Evolutionary conservation across 2,113 vertebrate species (phyloP).

Genomic region (Melanerpes formicivorus): DNA sequence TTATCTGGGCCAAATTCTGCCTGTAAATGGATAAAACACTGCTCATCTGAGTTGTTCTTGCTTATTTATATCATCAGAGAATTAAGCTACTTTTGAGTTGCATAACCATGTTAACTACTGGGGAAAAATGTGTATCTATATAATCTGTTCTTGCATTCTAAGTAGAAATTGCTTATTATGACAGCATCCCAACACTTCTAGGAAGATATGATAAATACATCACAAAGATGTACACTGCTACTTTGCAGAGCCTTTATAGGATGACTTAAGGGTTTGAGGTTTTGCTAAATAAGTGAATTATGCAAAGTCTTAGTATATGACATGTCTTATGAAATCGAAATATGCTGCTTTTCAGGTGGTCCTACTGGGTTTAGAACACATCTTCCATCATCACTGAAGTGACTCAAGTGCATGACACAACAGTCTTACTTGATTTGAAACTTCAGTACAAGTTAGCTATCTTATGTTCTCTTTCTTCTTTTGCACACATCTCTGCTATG

Average conservation of each 20-base stretch:
- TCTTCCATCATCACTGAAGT: not conserved
- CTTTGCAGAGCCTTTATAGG: not conserved
- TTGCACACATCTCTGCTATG: not conserved
- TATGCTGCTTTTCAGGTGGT: not conserved
- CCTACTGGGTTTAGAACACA: not conserved
- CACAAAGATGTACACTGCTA: not conserved
- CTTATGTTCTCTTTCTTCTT: not conserved
- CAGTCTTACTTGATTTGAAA: not conserved
- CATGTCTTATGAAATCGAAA: not conserved
- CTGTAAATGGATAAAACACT: not conserved
- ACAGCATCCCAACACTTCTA: not conserved
- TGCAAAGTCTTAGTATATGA: not conserved
- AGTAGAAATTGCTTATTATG: not conserved
- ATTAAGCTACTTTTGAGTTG: slow-evolving; percentile 7
- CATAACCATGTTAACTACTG: not conserved
- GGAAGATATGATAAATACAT: not conserved
- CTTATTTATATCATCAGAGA: slow-evolving; percentile 2
- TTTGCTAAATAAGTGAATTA: slow-evolving; percentile 4
- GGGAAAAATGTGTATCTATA: not conserved
- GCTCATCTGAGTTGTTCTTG: not conserved
- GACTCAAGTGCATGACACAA: not conserved
- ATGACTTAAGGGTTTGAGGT: not conserved
- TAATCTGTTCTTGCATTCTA: not conserved
- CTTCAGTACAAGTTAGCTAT: not conserved
- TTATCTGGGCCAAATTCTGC: not conserved